Evolutionary conservation across 2,888 invertebrate genomes (phyloP), one percentile per base, ranked within the genome.

Genomic region (Calliphora vomitoria): DNA sequence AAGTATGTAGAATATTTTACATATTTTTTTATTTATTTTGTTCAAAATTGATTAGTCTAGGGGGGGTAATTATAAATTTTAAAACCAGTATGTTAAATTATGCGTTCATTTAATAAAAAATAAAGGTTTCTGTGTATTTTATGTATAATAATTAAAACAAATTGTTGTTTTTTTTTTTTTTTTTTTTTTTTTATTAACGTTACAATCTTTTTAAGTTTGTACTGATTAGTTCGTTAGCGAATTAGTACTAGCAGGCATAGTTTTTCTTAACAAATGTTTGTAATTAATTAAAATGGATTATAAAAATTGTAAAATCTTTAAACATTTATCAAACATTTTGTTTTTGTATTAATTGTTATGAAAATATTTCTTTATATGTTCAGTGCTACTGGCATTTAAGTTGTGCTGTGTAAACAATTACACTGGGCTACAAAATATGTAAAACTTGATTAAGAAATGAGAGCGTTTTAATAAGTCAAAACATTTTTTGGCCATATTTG

Each of bases 191-290:
- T 18, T 41, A 64, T 64, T 41, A 66, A 44, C 18, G 8, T 74
- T 68, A 41, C 25, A 72, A 72, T 41, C 20, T 13, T 41, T n/a
- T 53, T 10, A 10, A n/a, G 35, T 13, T 25, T 44, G 8, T 15
- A 64, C 41, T 64, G 64, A 41, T 64, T 64, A 64, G 41, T 18
- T 64, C 64, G 11, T 66, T 44, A 66, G 13, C 66, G 11, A 66
- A 41, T 66, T 66, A 20, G 3, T 38, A 64, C n/a, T 11, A 18
- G n/a, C 8, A 41, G 13, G 20, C 3, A 31, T 20, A 20, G 6
- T 55, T 20, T 55, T 55, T 20, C 44, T 44, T 44, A 13, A 44
- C 44, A 44, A 55, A 55, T 55, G 10, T 20, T 20, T 55, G 55
- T 55, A 55, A 55, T 55, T 55, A 55, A 55, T 55, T 55, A 55